Evolutionary conservation across 2,888 invertebrate species (phyloP).

Genomic region (Amiota communis): DNA sequence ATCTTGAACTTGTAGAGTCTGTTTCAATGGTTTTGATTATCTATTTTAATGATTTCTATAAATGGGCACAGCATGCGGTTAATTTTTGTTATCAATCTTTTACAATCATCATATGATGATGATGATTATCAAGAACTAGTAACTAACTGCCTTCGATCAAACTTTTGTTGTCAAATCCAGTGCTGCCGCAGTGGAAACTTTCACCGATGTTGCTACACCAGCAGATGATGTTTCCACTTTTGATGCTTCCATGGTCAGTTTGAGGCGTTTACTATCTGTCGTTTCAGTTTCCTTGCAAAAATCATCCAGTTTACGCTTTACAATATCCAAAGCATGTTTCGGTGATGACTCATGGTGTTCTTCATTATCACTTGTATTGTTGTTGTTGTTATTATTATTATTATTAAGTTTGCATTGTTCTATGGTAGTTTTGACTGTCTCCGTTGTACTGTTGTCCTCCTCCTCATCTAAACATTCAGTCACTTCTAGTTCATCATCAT

Average conservation of each 20-base stretch:
- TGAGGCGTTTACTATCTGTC: constrained; percentile 51
- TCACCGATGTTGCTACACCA: constrained; percentile 36
- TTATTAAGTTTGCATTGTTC: constrained; percentile 41
- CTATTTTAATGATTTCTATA: no score
- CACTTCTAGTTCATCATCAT: constrained; percentile 30
- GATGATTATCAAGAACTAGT: no score
- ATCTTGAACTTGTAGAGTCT: no score
- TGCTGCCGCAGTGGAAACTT: constrained; percentile 62
- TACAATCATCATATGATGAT: no score
- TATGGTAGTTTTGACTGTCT: constrained; percentile 47
- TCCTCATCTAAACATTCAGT: constrained; percentile 8
- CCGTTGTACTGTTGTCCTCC: constrained; percentile 43
- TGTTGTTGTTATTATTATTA: constrained; percentile 46
- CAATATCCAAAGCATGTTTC: constrained; percentile 30
- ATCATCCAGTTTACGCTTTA: constrained; percentile 51
- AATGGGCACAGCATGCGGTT: no score
- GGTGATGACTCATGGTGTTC: constrained; percentile 41
- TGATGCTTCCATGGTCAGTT: constrained; percentile 35
- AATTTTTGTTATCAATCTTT: no score
- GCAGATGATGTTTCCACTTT: constrained; percentile 21
- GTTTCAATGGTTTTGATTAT: no score
- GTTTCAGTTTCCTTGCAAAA: constrained; percentile 47
- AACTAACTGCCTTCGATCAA: constrained; percentile 59
- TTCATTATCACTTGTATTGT: constrained; percentile 25
- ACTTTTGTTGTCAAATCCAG: constrained; percentile 80